These are phyloP conservation scores for Dysmachus trigonus DNA, from an alignment of 2,888 invertebrate genomes.

Conservation along the genomic window DNA sequence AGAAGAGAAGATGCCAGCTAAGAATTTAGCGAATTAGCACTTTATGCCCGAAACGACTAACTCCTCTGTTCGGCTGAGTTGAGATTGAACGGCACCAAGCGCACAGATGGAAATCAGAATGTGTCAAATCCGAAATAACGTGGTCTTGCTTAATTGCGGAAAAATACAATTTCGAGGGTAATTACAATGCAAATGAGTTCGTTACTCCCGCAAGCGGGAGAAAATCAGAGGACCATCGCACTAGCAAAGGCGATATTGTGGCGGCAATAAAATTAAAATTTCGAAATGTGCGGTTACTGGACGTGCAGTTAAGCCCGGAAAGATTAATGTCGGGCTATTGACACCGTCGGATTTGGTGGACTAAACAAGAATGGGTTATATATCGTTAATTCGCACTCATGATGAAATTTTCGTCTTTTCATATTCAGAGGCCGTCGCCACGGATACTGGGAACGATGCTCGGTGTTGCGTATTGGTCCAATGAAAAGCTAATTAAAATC, in stretches of 20 bases:
- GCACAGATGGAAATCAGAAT: not conserved
- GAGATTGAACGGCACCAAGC: not conserved
- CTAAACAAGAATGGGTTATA: not conserved
- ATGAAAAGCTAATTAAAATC: not conserved
- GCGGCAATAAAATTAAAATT: conserved; percentile 4
- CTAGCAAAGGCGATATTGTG: not conserved
- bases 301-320: not conserved
- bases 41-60: not conserved
- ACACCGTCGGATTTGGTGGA: not conserved
- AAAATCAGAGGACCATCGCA: not conserved
- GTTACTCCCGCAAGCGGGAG: not conserved
- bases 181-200: conserved; percentile 32
- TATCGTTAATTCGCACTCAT: not conserved
- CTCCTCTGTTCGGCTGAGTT: no score
- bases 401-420: not conserved
- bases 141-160: conserved; percentile 1
- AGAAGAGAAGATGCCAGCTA: not conserved
- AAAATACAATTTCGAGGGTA: conserved; percentile 16
- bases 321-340: not conserved
- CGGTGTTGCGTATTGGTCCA: not conserved
- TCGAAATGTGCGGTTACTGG: not conserved
- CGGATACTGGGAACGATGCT: not conserved
- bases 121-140: conserved; percentile 14
- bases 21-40: not conserved
- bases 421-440: not conserved